Percentiles rank a stretch among this genome's conserved stretches.
These are phyloP conservation scores for Pedicia rivosa DNA, from an alignment of 2,888 invertebrate species.

Conservation along the genomic window DNA sequence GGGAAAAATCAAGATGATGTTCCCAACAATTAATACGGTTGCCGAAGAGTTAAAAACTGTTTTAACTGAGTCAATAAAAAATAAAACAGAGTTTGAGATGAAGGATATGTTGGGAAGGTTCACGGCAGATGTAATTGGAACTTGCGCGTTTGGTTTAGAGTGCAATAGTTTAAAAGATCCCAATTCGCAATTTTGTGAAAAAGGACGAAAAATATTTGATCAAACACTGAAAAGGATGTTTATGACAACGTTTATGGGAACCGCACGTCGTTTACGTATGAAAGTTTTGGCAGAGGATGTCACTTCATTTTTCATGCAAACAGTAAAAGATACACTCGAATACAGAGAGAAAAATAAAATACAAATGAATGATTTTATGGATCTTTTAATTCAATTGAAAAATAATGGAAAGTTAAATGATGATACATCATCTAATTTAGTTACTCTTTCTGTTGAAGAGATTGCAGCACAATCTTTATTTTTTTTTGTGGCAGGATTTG, in stretches of 20 bases:
- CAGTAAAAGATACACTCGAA: constrained; percentile 27
- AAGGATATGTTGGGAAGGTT: constrained; percentile 29
- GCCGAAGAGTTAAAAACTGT: not conserved
- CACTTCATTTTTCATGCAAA: constrained; percentile 20
- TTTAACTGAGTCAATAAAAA: constrained; percentile 4
- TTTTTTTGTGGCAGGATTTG: constrained; percentile 38
- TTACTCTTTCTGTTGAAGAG: constrained; percentile 31
- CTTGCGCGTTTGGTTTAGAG: constrained; percentile 31
- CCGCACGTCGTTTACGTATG: constrained; percentile 4
- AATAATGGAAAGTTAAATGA: no score
- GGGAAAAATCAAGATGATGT: constrained; percentile 34
- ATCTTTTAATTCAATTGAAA: constrained; percentile 35
- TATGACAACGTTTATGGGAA: not conserved
- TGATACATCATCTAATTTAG: no score
- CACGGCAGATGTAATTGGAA: constrained; percentile 35
- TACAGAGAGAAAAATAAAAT: constrained; percentile 29
- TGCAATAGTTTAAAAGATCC: constrained; percentile 29
- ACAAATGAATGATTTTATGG: constrained; percentile 32
- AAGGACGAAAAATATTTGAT: constrained; percentile 15
- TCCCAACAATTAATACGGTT: constrained; percentile 19
- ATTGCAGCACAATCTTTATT: constrained; percentile 36
- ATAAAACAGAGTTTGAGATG: constrained; percentile 21
- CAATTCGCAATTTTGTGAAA: constrained; percentile 22
- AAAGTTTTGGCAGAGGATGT: constrained; percentile 15
- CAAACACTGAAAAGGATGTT: not conserved